Percentiles rank a stretch among this genome's conserved stretches.
Evolutionary conservation across 2,113 vertebrate species (phyloP).

Genomic region (Phoenicopterus ruber): DNA sequence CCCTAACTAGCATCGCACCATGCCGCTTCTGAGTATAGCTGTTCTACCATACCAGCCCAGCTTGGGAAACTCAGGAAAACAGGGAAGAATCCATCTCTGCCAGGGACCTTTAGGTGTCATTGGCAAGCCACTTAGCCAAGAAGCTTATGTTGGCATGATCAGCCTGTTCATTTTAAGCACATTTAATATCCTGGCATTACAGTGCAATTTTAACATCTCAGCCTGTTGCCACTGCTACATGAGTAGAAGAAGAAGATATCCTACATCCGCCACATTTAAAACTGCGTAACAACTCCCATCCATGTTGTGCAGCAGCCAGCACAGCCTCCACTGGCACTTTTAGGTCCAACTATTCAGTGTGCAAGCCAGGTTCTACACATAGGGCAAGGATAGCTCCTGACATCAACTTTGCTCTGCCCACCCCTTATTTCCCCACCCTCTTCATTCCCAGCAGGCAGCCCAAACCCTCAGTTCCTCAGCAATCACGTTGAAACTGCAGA

Average conservation of each 20-base stretch:
- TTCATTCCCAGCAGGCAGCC: neutral
- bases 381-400: neutral
- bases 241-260: neutral
- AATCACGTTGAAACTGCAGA: neutral
- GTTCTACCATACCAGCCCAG: neutral
- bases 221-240: neutral
- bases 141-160: neutral
- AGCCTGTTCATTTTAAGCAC: neutral
- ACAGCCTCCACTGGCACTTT: neutral
- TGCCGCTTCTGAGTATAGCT: neutral
- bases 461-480: neutral
- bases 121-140: neutral
- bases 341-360: fast-evolving
- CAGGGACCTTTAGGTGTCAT: neutral
- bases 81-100: neutral
- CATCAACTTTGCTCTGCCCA: neutral
- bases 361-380: neutral
- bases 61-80: neutral
- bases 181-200: neutral
- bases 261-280: neutral
- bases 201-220: neutral
- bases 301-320: neutral
- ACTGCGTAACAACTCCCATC: neutral
- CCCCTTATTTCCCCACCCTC: neutral
- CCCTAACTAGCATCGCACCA: fast-evolving